Base-by-base conservation (phyloP, 2,888 invertebrate genomes). In the Antheraea yamamai region DNA sequence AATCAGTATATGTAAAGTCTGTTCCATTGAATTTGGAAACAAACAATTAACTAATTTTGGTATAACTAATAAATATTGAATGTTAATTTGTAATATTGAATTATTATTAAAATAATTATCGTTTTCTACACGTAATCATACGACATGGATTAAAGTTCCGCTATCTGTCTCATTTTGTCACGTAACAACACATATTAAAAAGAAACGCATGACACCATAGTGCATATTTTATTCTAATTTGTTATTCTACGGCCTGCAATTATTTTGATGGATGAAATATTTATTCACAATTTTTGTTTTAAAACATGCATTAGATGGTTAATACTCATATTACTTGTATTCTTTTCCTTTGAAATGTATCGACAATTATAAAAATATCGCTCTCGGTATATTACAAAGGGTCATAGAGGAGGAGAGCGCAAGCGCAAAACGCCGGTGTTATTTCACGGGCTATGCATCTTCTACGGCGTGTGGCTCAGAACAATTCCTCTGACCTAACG, bases 361-460 rank as follows among this genome's bases (percentile, higher is more conserved):
- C 14, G 26, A 64, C 1, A 52, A 55, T 47, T 52, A 26, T 20
- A 73, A 52, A 23, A 52, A 73, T 58, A 26, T 64, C 26, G 26
- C 8, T 52, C n/a, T 55, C 26, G 30, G 51, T 51, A 18, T n/a
- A 73, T 64, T 23, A 26, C 64, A 64, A 26, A 64, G 64, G 14
- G 64, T 64, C 55, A 75, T 14, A 55, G 68, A 73, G 66, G 52
- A 73, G 66, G 52, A 30, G 72, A 73, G 74, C 74, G 68, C 72
- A 64, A 64, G 72, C 74, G 80, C 81, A 75, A 75, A 77, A 78
- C 81, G 83, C 79, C 86, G 88, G 84, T 88, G 87, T 79, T 80
- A 81, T 73, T 87, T 87, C 86, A 88, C 87, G 88, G 81, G 76
- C 76, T 76, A 76, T 79, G 84, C 84, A 81, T 83, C 79, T 80